These are phyloP conservation scores for Oxyteleia sp. DNA, from an alignment of 2,888 invertebrate species.

Conservation along the genomic window DNA sequence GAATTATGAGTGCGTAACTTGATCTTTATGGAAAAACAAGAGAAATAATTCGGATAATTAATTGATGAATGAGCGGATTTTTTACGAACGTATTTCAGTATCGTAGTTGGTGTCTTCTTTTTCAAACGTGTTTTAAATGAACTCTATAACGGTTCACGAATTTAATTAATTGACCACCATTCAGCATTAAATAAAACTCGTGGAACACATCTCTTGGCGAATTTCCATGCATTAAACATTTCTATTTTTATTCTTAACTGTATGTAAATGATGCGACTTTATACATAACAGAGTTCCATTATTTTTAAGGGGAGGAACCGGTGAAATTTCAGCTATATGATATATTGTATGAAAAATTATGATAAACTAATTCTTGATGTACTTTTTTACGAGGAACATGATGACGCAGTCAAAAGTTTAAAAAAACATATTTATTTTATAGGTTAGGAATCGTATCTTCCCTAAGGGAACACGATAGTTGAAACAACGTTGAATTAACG, in stretches of 20 bases:
- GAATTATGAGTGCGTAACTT: not conserved
- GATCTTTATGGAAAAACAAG: slow-evolving; percentile 11
- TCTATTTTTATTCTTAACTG: slow-evolving; percentile 19
- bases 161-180: slow-evolving; percentile 54
- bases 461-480: too few species aligned
- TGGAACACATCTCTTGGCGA: slow-evolving; percentile 46
- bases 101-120: slow-evolving; percentile 23
- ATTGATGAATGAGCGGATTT: slow-evolving; percentile 31
- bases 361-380: too few species aligned
- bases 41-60: slow-evolving; percentile 35
- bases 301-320: too few species aligned
- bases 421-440: too few species aligned
- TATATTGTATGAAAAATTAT: too few species aligned
- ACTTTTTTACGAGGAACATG: too few species aligned
- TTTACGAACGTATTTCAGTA: slow-evolving; percentile 15
- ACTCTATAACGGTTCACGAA: slow-evolving; percentile 53
- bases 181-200: slow-evolving; percentile 36
- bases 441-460: too few species aligned
- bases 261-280: slow-evolving; percentile 8
- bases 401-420: too few species aligned
- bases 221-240: slow-evolving; percentile 53
- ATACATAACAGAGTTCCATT: slow-evolving; percentile 13
- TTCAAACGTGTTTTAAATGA: slow-evolving; percentile 47
- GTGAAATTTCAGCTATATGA: too few species aligned
- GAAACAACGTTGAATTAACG: too few species aligned